Evolutionary conservation across 2,797 vertebrate species (phyloP).

Genomic region (Varecia variegata): DNA sequence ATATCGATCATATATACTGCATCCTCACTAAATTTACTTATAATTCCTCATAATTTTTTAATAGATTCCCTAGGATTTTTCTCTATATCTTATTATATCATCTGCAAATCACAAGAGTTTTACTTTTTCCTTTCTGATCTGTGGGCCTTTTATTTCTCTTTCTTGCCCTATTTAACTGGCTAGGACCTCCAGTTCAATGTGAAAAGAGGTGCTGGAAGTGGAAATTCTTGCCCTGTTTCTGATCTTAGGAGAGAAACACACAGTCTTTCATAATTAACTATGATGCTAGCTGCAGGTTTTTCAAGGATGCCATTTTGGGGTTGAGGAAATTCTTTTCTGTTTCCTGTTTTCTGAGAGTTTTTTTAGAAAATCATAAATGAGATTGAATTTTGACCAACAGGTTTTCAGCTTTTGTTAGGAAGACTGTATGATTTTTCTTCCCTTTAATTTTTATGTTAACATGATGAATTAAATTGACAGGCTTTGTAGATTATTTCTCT

Average conservation of each 20-base stretch:
- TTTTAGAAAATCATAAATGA: background rate
- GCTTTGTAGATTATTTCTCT: background rate
- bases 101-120: background rate
- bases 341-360: background rate
- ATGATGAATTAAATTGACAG: background rate
- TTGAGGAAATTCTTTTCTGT: background rate
- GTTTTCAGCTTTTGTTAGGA: background rate
- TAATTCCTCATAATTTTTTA: background rate
- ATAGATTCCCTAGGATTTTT: background rate
- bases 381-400: background rate
- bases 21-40: too few species aligned
- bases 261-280: background rate
- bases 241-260: background rate
- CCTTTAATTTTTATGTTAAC: background rate
- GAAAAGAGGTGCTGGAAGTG: background rate
- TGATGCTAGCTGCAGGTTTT: background rate
- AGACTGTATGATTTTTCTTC: background rate
- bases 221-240: background rate
- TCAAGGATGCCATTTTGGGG: background rate
- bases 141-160: background rate
- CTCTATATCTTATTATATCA: background rate
- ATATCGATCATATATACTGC: too few species aligned
- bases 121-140: background rate
- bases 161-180: background rate
- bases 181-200: background rate